Base-by-base conservation (phyloP, 1,140 invertebrate genomes). In the Cardiocondyla obscurior region DNA sequence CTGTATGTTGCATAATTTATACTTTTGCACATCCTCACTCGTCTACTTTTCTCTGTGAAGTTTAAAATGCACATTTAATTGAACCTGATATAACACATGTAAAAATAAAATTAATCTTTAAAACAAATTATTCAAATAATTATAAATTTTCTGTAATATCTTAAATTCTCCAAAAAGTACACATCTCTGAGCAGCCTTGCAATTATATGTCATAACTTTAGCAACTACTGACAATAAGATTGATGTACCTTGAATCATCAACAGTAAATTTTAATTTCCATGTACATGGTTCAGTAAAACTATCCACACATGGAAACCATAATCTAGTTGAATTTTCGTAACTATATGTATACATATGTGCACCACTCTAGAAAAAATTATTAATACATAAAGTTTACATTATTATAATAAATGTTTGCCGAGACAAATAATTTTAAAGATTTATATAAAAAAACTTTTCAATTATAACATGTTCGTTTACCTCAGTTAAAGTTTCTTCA, bases 251-350 rank as follows among this genome's bases (percentile, higher is more conserved):
- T 90, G 64, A 96, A 90, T 98, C 97, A 91, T 99, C 98, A 2
- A 99, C 98, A 1, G 98, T 99, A 88, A 99, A 98, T 94, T 99
- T 98, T 36, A 99, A 94, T 90, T 98, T 98, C 99, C 99, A 99
- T 0, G 99, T 99, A 91, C 99, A 99, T 0, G 98, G 98, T 94
- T 99, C 99, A 1, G 98, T 98, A 94, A 97, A 99, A 89, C 97
- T 98, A 93, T 99, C 99, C 16, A 99, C 96, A 93, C 99, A 99
- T 0, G 99, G 99, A 94, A 99, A 99, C 99, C 99, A 99, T 28
- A 99, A 94, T 30, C 99, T 95, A 2, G 98, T 97, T 25, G 97
- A 98, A 93, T 98, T 98, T 93, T 98, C 97, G 93, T 98, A 97
- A 12, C 97, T 97, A 91, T 98, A 99, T 3, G 98, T 98, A 90